Conservation (phyloP, 2,113 vertebrate genomes). For the Prochilodus magdalenae region DNA sequence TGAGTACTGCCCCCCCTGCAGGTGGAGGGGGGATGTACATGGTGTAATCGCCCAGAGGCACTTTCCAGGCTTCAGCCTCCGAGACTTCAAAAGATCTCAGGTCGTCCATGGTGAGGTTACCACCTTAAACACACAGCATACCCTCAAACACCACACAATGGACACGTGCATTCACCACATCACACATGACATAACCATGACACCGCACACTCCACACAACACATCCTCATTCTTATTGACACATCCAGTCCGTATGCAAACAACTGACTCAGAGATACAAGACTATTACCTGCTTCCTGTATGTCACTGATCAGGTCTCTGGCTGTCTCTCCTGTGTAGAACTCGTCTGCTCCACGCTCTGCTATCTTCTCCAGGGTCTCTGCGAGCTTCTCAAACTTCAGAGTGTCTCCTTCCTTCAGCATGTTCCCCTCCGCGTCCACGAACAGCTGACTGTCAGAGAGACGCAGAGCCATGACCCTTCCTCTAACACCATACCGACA, state of each 20-base stretch:
- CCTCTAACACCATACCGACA: too few relatives aligned
- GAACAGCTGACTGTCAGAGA: too few relatives aligned
- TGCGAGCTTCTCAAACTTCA: too few relatives aligned
- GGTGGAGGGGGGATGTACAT: conserved; percentile 87
- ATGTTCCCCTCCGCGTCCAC: too few relatives aligned
- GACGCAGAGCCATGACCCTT: too few relatives aligned
- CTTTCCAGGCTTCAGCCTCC: conserved; percentile 72
- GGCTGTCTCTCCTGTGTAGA: too few relatives aligned
- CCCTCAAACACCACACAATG: neutral
- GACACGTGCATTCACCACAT: neutral
- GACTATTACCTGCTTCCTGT: neutral
- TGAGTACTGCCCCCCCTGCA: conserved; percentile 83
- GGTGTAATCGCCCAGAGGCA: conserved; percentile 73
- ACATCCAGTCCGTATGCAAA: too few relatives aligned
- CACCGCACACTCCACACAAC: too few relatives aligned
- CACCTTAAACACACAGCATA: conserved; percentile 70
- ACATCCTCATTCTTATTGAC: too few relatives aligned
- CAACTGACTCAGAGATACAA: neutral
- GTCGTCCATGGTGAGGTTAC: conserved; percentile 80
- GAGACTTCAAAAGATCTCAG: conserved; percentile 75
- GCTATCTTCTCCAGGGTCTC: too few relatives aligned
- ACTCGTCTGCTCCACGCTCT: too few relatives aligned
- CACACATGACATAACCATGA: neutral
- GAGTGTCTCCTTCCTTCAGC: too few relatives aligned
- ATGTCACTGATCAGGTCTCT: neutral